phyloP scores from a whole-genome alignment of 2,797 vertebrate species.

The Danio choprae region DNA sequence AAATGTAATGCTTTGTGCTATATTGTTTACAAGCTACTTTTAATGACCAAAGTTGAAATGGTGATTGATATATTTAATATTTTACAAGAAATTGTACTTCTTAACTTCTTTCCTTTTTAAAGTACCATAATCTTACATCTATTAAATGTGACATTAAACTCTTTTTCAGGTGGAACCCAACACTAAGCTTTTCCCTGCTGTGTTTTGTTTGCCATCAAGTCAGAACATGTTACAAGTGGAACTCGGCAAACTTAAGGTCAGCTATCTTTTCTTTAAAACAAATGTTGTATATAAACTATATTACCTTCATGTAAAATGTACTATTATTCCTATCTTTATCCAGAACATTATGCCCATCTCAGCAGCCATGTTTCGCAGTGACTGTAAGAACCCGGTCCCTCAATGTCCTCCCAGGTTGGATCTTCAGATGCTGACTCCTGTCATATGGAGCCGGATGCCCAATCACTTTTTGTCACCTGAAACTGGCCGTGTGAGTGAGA shows the following conservation, averaged over 20 bases:
- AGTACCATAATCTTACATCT: not conserved
- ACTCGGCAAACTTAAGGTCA: slow-evolving; percentile 91
- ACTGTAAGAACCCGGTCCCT: slow-evolving; percentile 88
- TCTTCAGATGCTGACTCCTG: slow-evolving; percentile 88
- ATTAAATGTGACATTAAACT: not conserved
- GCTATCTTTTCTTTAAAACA: not conserved
- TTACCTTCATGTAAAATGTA: not conserved
- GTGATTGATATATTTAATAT: no score
- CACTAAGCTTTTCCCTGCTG: slow-evolving; percentile 92
- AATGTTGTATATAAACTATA: not conserved
- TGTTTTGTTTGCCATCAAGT: slow-evolving; percentile 88
- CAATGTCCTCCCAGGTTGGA: slow-evolving; percentile 90
- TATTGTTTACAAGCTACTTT: no score
- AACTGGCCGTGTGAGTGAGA: slow-evolving; percentile 79
- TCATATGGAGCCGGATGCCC: slow-evolving; percentile 96
- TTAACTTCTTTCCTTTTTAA: no score
- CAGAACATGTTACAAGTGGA: slow-evolving; percentile 93
- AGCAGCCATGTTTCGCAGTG: slow-evolving; percentile 94
- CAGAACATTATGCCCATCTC: slow-evolving; percentile 98
- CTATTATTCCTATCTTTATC: slow-evolving; percentile 1
- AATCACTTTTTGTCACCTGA: slow-evolving; percentile 86
- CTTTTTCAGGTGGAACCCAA: slow-evolving; percentile 88
- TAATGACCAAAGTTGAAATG: no score
- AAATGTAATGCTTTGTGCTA: no score
- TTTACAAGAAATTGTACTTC: not conserved